phyloP scores from a whole-genome alignment of 2,797 vertebrate genomes.

The Melanotaenia trifasciata region DNA sequence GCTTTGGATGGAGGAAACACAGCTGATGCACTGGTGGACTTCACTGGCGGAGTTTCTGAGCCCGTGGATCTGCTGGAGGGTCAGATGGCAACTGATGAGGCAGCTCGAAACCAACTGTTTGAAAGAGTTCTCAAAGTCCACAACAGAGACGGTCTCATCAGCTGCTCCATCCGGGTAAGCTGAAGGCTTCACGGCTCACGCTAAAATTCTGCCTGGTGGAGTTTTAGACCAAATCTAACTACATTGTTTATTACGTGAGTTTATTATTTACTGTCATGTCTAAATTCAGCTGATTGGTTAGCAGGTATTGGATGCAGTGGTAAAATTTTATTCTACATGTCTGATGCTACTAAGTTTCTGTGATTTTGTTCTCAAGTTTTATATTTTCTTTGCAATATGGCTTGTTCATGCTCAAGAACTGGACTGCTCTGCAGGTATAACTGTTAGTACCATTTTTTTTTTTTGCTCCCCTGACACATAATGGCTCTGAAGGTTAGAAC shows the following conservation, averaged over 20 bases:
- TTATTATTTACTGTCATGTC: too few relatives aligned
- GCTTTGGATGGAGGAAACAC: conserved; percentile 97
- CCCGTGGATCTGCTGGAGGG: conserved; percentile 92
- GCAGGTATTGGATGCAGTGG: too few relatives aligned
- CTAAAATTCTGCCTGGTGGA: not conserved
- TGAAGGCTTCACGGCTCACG: not conserved
- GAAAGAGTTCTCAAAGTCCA: conserved; percentile 94
- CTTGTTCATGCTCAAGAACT: not conserved
- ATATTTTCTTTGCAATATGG: not conserved
- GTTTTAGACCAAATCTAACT: not conserved
- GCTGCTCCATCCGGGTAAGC: conserved; percentile 95
- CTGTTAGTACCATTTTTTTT: not conserved
- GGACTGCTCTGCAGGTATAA: not conserved
- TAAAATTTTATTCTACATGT: too few relatives aligned
- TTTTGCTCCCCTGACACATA: not conserved
- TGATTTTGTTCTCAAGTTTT: not conserved
- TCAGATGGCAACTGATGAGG: conserved; percentile 85
- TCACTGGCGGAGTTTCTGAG: conserved; percentile 94
- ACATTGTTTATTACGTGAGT: too few relatives aligned
- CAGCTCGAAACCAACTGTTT: conserved; percentile 90
- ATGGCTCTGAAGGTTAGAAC: not conserved
- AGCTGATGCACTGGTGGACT: conserved; percentile 94
- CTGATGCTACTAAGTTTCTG: not conserved
- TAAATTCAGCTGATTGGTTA: too few relatives aligned
- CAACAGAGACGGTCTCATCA: conserved; percentile 95